phyloP scores from a whole-genome alignment of 2,888 invertebrate species.

The Conops quadrifasciatus region DNA sequence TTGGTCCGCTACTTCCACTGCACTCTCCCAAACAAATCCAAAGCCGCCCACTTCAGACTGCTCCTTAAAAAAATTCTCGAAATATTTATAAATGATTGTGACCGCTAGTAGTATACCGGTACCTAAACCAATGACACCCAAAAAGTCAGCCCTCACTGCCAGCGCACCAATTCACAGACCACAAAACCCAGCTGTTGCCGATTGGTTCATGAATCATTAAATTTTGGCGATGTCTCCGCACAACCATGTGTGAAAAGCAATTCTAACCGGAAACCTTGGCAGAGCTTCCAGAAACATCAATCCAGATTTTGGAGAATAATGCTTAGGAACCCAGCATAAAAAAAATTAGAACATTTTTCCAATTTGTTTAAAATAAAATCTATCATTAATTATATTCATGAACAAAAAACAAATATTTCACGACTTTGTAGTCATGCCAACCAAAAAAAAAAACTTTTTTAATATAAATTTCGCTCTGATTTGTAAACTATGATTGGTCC shows the following conservation, averaged over 20 bases:
- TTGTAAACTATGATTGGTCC: too few species aligned
- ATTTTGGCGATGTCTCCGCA: conserved; percentile 98
- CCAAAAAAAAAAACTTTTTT: too few species aligned
- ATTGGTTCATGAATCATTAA: conserved; percentile 99
- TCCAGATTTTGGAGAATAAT: conserved; percentile 99
- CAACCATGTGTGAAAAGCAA: conserved; percentile 87
- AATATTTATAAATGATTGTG: conserved; percentile 99
- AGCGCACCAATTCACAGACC: conserved; percentile 99
- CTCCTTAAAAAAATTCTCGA: conserved; percentile 99
- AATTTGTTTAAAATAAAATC: too few species aligned
- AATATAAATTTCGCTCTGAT: too few species aligned
- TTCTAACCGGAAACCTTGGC: conserved; percentile 84
- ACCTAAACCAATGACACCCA: conserved; percentile 98
- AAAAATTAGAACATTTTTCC: too few species aligned
- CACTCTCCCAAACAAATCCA: conserved; percentile 72
- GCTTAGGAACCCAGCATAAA: conserved; percentile 99
- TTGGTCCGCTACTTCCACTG: not conserved
- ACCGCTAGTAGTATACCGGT: conserved; percentile 99
- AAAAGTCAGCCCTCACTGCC: conserved; percentile 97
- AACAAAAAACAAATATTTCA: too few species aligned
- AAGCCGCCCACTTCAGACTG: conserved; percentile 99
- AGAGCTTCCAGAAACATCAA: conserved; percentile 98
- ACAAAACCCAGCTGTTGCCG: conserved; percentile 99
- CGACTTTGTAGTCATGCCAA: too few species aligned
- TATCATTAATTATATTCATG: too few species aligned